phyloP scores from a whole-genome alignment of 2,113 vertebrate genomes.

The Loxodonta africana region DNA sequence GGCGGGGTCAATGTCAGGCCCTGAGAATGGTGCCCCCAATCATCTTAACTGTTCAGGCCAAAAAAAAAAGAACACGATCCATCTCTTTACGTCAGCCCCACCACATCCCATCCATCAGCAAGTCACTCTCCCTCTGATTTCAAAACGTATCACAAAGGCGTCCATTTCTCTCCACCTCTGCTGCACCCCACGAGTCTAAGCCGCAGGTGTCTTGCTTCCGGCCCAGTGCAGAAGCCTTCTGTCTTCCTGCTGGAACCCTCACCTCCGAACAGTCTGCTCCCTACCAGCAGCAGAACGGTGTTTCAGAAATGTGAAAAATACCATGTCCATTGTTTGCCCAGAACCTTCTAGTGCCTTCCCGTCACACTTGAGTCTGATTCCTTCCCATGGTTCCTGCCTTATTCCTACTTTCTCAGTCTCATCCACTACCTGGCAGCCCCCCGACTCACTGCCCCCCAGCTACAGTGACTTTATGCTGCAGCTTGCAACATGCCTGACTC shows the following conservation, averaged over 20 bases:
- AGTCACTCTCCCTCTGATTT: neutral
- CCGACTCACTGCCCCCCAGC: neutral
- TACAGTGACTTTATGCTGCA: neutral
- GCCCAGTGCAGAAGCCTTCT: neutral
- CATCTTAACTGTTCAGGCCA: too few relatives aligned
- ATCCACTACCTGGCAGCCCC: too few relatives aligned
- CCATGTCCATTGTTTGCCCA: neutral
- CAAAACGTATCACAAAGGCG: neutral
- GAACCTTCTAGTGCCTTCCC: neutral
- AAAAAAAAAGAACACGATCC: too few relatives aligned
- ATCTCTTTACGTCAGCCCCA: too few relatives aligned
- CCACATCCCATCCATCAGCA: too few relatives aligned
- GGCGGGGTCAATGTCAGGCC: neutral
- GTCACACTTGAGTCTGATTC: neutral
- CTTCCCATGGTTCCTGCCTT: too few relatives aligned
- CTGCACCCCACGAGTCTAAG: neutral
- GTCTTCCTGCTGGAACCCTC: neutral
- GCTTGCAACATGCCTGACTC: accelerated
- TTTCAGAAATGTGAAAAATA: neutral
- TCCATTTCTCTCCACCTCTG: neutral
- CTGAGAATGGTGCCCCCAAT: neutral
- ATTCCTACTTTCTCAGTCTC: too few relatives aligned
- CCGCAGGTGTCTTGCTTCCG: accelerated
- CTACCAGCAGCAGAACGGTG: neutral
- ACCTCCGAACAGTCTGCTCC: neutral